These are phyloP conservation scores for Colostygia pectinataria DNA, from an alignment of 2,888 invertebrate genomes.

Conservation along the genomic window DNA sequence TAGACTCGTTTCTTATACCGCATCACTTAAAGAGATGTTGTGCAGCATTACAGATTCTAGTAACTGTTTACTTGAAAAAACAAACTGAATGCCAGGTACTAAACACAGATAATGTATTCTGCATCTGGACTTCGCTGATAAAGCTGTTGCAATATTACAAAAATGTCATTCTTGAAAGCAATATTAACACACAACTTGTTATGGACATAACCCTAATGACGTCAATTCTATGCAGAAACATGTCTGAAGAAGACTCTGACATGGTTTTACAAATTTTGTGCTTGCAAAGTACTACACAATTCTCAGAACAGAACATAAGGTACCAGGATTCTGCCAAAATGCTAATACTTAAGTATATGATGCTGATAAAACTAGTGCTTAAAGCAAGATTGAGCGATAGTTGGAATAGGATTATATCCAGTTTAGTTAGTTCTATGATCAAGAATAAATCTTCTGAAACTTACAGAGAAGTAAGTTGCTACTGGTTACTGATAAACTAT, in stretches of 20 bases:
- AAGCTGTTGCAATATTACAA: slow-evolving; percentile 48
- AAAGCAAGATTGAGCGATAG: slow-evolving; percentile 45
- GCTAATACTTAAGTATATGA: slow-evolving; percentile 52
- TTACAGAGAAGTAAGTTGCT: slow-evolving; percentile 46
- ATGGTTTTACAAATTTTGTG: slow-evolving; percentile 53
- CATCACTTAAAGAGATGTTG: slow-evolving; percentile 57
- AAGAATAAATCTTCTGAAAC: slow-evolving; percentile 44
- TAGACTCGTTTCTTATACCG: slow-evolving; percentile 52
- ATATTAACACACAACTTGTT: slow-evolving; percentile 38
- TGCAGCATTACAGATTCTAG: slow-evolving; percentile 54
- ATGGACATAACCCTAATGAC: slow-evolving; percentile 52
- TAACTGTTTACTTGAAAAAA: slow-evolving; percentile 43
- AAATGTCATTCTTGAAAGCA: slow-evolving; percentile 41
- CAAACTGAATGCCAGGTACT: slow-evolving; percentile 32
- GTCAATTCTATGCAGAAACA: slow-evolving; percentile 40
- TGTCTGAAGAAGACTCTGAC: slow-evolving; percentile 43
- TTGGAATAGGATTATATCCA: slow-evolving; percentile 47
- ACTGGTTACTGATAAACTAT: too few relatives aligned
- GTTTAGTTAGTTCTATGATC: slow-evolving; percentile 43
- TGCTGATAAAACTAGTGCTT: slow-evolving; percentile 46
- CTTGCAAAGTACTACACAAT: slow-evolving; percentile 45
- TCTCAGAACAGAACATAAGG: slow-evolving; percentile 42
- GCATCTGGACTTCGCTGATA: slow-evolving; percentile 47
- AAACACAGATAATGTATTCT: slow-evolving; percentile 34
- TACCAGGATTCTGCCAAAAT: slow-evolving; percentile 44